These are phyloP conservation scores for Hybognathus amarus DNA, from an alignment of 2,797 vertebrate genomes.

Conservation along the genomic window DNA sequence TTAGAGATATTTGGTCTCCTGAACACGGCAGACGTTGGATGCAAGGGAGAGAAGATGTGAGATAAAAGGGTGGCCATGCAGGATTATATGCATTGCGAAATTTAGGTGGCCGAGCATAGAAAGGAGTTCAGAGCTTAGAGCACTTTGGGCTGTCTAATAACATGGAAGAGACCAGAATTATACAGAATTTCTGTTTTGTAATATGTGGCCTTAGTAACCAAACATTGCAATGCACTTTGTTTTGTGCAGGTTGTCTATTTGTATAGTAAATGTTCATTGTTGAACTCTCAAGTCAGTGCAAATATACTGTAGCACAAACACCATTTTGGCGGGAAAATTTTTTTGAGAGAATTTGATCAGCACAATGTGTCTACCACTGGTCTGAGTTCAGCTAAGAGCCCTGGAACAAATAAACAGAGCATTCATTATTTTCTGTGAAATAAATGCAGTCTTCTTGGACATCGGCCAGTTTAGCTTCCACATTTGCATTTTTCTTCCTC, in stretches of 20 bases:
- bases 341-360: conserved; percentile 19
- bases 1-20: too few species aligned
- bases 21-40: too few species aligned
- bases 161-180: too few species aligned
- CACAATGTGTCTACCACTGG: conserved; percentile 22
- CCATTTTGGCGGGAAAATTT: background rate
- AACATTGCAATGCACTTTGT: background rate
- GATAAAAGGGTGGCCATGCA: too few species aligned
- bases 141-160: too few species aligned
- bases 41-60: too few species aligned
- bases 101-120: too few species aligned
- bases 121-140: too few species aligned
- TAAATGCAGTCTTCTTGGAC: conserved; percentile 58
- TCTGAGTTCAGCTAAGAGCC: conserved; percentile 37
- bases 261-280: background rate
- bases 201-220: background rate
- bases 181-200: background rate
- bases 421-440: conserved; percentile 69
- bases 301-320: background rate
- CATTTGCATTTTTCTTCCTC: conserved; percentile 67
- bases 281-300: background rate
- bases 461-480: conserved; percentile 55
- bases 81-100: too few species aligned
- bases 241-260: background rate
- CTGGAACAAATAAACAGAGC: conserved; percentile 50